Evolutionary conservation across 2,113 vertebrate genomes (phyloP), one percentile per base, ranked within the genome.

Genomic region (Tretioscincus oriximinensis): DNA sequence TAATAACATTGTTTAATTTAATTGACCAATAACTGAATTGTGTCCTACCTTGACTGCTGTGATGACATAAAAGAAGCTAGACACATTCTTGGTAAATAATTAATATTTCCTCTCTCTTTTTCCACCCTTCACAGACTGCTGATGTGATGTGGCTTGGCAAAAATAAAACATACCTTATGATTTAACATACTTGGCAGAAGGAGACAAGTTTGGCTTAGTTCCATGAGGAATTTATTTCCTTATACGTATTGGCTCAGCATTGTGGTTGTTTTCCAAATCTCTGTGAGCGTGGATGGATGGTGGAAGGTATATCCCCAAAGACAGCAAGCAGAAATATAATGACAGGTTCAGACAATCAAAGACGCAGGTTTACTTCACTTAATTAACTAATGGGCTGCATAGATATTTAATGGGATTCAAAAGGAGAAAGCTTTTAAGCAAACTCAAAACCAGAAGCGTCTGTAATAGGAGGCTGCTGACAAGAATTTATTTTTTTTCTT

Each of bases 301-400:
- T n/a, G 21, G 35, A 88, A 16, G 35, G 58, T 76, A 81, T 58
- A 51, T 87, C 73, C 49, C 75, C 76, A 73, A 81, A 82, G 51
- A 77, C 54, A 84, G 24, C 64, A 93, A 87, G 85, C 89, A 84
- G 45, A 41, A 71, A 41, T 84, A 71, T 73, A 87, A 76, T 61
- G 85, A 66, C 89, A 88, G 76, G 87, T 90, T 85, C 85, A 86
- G 87, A 88, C 49, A 75, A 85, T 78, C 82, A 82, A 86, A 90
- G 89, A 77, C 77, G 78, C 83, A 31, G 69, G 86, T 91, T 41
- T 77, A 81, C 80, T 71, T 91, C 89, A 87, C 83, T 91, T 94
- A 91, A 94, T 94, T 94, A 94, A 93, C 90, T 94, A 94, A 94
- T 94, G 93, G 92, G 84, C 78, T 91, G 73, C 75, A 69, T 49